Conservation (phyloP, 2,113 vertebrate genomes). For the Toxotes chatareus region DNA sequence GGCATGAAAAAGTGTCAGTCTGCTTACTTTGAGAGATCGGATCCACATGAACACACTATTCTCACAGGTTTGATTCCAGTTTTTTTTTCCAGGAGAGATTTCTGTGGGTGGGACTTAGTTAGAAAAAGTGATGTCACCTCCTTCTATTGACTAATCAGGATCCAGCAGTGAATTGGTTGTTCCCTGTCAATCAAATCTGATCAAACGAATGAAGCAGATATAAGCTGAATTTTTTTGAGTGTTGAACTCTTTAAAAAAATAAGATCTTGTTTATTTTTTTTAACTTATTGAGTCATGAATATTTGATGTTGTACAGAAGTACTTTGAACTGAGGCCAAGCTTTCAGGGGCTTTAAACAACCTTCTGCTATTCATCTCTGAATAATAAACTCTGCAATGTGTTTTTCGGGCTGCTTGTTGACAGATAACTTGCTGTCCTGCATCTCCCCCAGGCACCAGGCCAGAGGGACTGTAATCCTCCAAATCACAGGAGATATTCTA, state of each 20-base stretch:
- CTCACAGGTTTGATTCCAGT: background rate
- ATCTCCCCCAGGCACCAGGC: constrained; percentile 31
- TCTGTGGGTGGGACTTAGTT: background rate
- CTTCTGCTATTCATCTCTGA: background rate
- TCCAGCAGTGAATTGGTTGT: background rate
- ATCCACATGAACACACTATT: background rate
- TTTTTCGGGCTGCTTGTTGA: constrained; percentile 49
- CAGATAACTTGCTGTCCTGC: constrained; percentile 33
- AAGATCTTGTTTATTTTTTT: background rate
- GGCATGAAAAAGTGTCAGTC: too few relatives aligned
- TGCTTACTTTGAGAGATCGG: too few relatives aligned
- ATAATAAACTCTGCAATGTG: constrained; percentile 8
- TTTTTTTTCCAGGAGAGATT: background rate
- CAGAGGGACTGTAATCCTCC: constrained; percentile 52
- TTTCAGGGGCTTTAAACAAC: constrained; percentile 12
- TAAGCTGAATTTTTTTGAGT: background rate
- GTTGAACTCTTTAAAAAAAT: background rate
- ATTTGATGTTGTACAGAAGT: background rate
- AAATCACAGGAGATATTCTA: constrained; percentile 64
- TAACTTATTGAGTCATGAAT: background rate
- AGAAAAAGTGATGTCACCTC: background rate
- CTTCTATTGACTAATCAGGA: background rate
- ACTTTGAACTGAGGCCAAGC: background rate
- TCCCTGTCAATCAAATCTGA: background rate
- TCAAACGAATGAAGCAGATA: too few relatives aligned